Conservation (phyloP, 2,113 vertebrate genomes). For the Callipepla squamata region DNA sequence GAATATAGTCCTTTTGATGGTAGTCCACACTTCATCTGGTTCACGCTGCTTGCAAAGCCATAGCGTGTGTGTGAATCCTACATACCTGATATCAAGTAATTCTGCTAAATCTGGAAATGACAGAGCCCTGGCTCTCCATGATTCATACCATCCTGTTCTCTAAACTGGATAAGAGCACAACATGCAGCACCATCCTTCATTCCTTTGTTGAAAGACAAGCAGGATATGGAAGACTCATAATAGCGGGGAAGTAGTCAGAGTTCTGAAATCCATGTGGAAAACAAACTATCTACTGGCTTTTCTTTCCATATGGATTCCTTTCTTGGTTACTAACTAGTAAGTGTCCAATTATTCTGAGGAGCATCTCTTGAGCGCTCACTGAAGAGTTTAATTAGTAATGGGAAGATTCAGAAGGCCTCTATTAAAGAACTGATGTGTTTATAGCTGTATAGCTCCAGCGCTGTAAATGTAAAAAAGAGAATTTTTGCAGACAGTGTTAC, state of each 20-base stretch:
- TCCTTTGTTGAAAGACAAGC: background rate
- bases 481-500: background rate
- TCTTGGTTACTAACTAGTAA: background rate
- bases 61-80: background rate
- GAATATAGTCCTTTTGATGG: background rate
- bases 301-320: background rate
- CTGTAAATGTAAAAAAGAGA: background rate
- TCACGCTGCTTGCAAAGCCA: background rate
- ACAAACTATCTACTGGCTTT: background rate
- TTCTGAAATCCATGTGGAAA: background rate
- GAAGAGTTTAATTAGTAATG: background rate
- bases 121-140: background rate
- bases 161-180: background rate
- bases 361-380: background rate
- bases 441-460: background rate
- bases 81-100: background rate
- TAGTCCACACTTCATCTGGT: background rate
- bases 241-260: background rate
- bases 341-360: background rate
- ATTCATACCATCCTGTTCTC: background rate
- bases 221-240: background rate
- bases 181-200: fast-evolving
- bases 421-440: background rate
- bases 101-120: background rate
- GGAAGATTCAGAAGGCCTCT: background rate